Conservation (phyloP, 2,888 invertebrate genomes). For the Xanthia icteritia region DNA sequence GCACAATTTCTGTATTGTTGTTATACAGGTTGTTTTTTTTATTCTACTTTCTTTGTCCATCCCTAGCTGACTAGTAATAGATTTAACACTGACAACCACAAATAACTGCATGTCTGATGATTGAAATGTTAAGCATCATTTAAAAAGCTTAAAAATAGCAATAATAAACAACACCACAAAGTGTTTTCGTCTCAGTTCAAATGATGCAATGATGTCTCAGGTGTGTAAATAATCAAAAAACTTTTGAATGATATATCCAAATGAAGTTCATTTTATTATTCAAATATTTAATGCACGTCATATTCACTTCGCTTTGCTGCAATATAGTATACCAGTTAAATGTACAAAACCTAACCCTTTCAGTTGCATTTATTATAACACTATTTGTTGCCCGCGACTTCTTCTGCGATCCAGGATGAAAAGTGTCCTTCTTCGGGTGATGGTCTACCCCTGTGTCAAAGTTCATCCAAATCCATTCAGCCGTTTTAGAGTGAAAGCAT, state of each 20-base stretch:
- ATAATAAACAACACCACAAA: no score
- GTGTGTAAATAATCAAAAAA: background rate
- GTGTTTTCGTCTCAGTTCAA: background rate
- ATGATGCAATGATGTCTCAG: background rate
- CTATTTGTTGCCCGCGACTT: no score
- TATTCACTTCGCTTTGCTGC: background rate
- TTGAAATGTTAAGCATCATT: background rate
- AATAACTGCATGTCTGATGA: background rate
- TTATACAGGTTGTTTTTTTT: background rate
- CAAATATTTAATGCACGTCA: background rate
- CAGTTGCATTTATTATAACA: background rate
- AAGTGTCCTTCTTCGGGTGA: no score
- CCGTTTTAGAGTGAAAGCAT: no score
- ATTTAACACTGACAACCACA: background rate
- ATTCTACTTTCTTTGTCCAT: background rate
- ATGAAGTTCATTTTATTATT: background rate
- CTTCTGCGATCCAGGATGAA: no score
- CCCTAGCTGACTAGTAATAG: background rate
- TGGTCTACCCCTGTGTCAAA: no score
- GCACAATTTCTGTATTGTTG: slow-evolving; percentile 9
- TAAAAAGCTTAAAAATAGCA: no score
- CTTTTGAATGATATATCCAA: no score
- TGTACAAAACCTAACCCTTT: background rate
- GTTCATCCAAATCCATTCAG: no score
- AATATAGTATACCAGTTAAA: background rate